Base-by-base conservation (phyloP, 2,113 vertebrate genomes). In the Salvator merianae region DNA sequence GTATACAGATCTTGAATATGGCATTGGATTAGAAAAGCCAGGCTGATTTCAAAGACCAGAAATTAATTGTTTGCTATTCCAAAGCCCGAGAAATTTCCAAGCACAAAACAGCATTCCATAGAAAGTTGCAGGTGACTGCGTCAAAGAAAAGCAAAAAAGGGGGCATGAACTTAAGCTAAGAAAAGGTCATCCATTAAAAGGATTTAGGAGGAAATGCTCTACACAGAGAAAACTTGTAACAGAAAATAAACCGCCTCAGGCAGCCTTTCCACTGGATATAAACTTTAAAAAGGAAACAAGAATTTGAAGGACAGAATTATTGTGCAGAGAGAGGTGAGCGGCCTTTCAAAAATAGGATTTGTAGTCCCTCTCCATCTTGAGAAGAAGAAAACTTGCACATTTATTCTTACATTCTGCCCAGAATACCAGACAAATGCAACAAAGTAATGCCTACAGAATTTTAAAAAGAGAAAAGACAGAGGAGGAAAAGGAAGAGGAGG, bases 331-430 rank as follows among this genome's bases (percentile, higher is more conserved):
- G 55, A 88, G 68, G 84, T 76, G 82, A 34, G 77, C 93, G 88
- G 91, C 89, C 91, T 92, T 94, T 94, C 84, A 86, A 85, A 94
- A 90, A 85, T 12, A 63, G 87, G 84, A 73, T 90, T 89, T 79
- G 81, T 83, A 86, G 34, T 87, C 80, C 81, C 81, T 68, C 63
- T 1, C 0, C 83, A 50, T 86, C 91, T 88, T 34, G 66, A 69
- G 47, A 77, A 50, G 32, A n/a, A 50, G 50, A 43, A 32, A 65
- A 59, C 84, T 79, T 26, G 78, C 59, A 68, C 74, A 71, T 82
- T 88, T 88, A 85, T 59, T 71, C 86, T 79, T 77, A 62, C 79
- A 79, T 85, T 55, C 84, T 87, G 81, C 62, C 86, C 89, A 63
- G 32, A 50, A 59, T n/a, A 18, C 47, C 55, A 66, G n/a, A 47